Evolutionary conservation across 2,113 vertebrate species (phyloP).

Genomic region (Notothenia rossii): DNA sequence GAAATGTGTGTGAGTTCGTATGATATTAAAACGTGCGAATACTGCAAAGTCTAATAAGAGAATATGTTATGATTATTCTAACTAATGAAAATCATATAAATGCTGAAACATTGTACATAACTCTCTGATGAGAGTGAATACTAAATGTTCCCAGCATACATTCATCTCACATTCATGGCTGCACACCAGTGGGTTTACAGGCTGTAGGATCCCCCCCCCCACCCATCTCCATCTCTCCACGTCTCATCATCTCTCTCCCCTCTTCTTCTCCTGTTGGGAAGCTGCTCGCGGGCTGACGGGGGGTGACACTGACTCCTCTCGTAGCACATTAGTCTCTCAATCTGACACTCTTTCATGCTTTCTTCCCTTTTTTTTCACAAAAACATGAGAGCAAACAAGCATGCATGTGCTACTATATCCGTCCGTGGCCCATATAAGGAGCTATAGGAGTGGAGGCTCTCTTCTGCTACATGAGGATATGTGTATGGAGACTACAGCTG

Average conservation of each 20-base stretch:
- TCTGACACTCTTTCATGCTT: slow-evolving; percentile 29
- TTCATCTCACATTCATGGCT: slow-evolving; percentile 15
- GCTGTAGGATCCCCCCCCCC: slow-evolving; percentile 26
- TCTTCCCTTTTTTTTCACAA: neutral
- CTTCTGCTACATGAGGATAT: neutral
- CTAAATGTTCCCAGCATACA: neutral
- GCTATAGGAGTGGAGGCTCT: neutral
- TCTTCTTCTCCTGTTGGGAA: slow-evolving; percentile 44
- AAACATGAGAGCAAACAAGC: neutral
- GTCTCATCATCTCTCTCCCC: slow-evolving; percentile 21
- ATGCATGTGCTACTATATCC: neutral
- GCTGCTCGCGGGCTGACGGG: slow-evolving; percentile 41
- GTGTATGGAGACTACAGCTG: no score
- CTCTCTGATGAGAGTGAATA: slow-evolving; percentile 14
- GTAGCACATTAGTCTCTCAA: slow-evolving; percentile 44
- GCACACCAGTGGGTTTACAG: slow-evolving; percentile 34
- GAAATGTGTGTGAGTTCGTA: neutral
- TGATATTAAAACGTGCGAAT: neutral
- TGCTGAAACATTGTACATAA: neutral
- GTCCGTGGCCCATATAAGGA: neutral
- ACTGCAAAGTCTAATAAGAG: neutral
- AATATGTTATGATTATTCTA: neutral
- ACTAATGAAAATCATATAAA: neutral
- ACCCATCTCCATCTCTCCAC: slow-evolving; percentile 28
- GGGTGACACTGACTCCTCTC: slow-evolving; percentile 56